Evolutionary conservation across 2,113 vertebrate species (phyloP).

Genomic region (Petrocephalus zakoni): DNA sequence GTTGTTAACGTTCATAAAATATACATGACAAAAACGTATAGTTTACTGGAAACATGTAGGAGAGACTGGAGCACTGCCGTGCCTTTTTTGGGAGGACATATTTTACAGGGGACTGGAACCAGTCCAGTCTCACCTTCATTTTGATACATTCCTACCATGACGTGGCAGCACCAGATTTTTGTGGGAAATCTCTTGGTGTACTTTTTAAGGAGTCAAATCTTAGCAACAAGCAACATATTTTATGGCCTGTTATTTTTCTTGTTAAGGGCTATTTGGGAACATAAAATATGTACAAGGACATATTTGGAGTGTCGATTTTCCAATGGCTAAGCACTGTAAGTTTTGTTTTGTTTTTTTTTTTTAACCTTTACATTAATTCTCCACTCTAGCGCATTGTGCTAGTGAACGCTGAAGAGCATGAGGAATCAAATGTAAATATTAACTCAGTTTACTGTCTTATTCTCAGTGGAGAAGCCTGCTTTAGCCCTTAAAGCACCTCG

Average conservation of each 20-base stretch:
- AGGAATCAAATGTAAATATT: slow-evolving; percentile 1
- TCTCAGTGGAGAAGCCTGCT: background rate
- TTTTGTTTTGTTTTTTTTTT: background rate
- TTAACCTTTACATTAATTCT: background rate
- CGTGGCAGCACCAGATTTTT: background rate
- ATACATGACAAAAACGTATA: background rate
- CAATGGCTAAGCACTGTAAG: background rate
- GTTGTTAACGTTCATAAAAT: background rate
- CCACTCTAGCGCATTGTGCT: background rate
- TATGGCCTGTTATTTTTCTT: background rate
- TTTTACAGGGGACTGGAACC: background rate
- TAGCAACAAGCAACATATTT: background rate
- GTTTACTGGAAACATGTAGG: background rate
- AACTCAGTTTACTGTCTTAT: background rate
- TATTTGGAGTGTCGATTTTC: background rate
- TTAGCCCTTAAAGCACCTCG: background rate
- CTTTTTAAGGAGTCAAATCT: background rate
- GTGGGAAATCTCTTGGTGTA: background rate
- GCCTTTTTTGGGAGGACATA: background rate
- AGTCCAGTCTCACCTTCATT: background rate
- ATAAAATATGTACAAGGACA: background rate
- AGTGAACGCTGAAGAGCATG: background rate
- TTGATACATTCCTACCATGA: background rate
- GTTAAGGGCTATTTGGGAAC: background rate
- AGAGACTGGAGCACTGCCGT: background rate